Evolutionary conservation across 2,113 vertebrate species (phyloP).

Genomic region (Miniopterus natalensis): DNA sequence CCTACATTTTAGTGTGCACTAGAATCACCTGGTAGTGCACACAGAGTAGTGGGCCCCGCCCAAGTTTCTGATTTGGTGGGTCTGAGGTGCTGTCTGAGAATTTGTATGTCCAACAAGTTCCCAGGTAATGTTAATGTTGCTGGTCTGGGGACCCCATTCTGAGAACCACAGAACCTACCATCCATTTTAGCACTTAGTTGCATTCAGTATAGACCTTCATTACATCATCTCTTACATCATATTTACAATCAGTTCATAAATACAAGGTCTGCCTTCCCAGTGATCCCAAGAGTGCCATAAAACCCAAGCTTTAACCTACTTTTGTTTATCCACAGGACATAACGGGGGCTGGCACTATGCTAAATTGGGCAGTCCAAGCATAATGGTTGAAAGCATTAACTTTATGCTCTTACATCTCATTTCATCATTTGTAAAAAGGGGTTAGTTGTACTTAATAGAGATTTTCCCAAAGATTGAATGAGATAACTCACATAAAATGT

Average conservation of each 20-base stretch:
- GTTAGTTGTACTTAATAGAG: conserved; percentile 9
- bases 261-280: not conserved
- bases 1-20: not conserved
- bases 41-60: not conserved
- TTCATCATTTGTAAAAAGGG: conserved; percentile 2
- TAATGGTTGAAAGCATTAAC: not conserved
- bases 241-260: conserved; percentile 51
- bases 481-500: conserved; percentile 29
- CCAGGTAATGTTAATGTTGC: not conserved
- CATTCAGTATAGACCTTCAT: conserved; percentile 27
- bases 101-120: not conserved
- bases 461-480: not conserved
- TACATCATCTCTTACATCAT: conserved; percentile 36
- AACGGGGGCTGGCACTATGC: not conserved
- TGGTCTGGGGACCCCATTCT: not conserved
- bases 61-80: not conserved
- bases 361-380: not conserved
- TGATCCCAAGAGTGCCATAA: not conserved
- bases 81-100: not conserved
- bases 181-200: not conserved
- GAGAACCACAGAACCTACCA: not conserved
- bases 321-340: conserved; percentile 31
- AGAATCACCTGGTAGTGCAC: not conserved
- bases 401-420: conserved; percentile 27
- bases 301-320: conserved; percentile 38